Percentiles rank a stretch among this genome's conserved stretches.
phyloP scores from a whole-genome alignment of 1,140 invertebrate species.

The Zaprionus africanus region DNA sequence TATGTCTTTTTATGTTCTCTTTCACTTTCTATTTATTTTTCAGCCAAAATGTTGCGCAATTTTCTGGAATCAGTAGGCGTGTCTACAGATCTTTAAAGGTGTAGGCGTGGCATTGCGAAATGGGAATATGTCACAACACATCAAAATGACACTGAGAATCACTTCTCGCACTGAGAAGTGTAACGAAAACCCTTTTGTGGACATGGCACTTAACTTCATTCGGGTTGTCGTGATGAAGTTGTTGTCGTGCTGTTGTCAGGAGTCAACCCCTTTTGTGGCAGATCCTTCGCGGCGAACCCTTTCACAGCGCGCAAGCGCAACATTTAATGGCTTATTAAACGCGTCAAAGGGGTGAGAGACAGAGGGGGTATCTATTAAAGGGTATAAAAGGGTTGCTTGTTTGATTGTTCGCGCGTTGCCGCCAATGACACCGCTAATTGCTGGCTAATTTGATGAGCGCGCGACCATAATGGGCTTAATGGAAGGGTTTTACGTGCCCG shows the following conservation, averaged over 20 bases:
- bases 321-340: conserved; percentile 76
- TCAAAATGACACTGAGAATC: neutral
- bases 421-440: conserved; percentile 78
- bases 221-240: conserved; percentile 50
- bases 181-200: conserved; percentile 43
- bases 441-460: conserved; percentile 68
- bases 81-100: neutral
- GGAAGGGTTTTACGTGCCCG: conserved; percentile 26
- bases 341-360: conserved; percentile 26
- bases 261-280: conserved; percentile 37
- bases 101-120: conserved; percentile 43
- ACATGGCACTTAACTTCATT: conserved; percentile 57
- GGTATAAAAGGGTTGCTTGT: conserved; percentile 41
- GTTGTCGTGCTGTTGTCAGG: conserved; percentile 17
- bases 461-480: conserved; percentile 46
- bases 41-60: conserved; percentile 57
- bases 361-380: neutral
- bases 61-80: conserved; percentile 41
- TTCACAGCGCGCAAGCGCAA: conserved; percentile 27
- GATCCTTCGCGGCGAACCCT: conserved; percentile 29
- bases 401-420: conserved; percentile 55
- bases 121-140: conserved; percentile 46
- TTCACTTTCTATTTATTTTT: conserved; percentile 18
- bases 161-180: conserved; percentile 12
- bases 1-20: conserved; percentile 24